Conservation (phyloP, 1,140 invertebrate genomes). For the Rhopalosiphum maidis region DNA sequence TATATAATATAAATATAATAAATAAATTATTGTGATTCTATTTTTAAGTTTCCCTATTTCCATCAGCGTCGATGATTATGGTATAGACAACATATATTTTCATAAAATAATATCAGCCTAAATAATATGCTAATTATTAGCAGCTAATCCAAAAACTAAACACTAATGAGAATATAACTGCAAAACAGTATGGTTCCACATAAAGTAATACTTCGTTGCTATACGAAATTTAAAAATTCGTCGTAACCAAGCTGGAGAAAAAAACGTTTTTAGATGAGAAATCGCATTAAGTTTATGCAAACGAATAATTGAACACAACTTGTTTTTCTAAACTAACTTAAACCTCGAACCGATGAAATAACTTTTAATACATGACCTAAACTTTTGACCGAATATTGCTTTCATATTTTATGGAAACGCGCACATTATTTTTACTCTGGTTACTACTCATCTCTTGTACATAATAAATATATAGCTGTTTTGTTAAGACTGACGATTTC, state of each 20-base stretch:
- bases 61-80: neutral
- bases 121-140: constrained; percentile 21
- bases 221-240: constrained; percentile 13
- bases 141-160: neutral
- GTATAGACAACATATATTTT: neutral
- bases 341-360: neutral
- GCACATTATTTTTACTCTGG: neutral
- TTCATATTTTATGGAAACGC: neutral
- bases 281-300: constrained; percentile 34
- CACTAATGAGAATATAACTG: constrained; percentile 52
- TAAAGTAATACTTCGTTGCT: constrained; percentile 3
- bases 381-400: constrained; percentile 29
- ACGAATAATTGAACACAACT: neutral
- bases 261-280: neutral
- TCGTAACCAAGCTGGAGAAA: neutral
- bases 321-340: constrained; percentile 33
- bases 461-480: neutral
- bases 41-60: neutral
- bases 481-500: neutral
- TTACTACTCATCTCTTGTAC: neutral
- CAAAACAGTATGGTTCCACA: neutral
- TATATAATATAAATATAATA: neutral
- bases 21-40: neutral
- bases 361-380: constrained; percentile 16
- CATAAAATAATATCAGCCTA: neutral